phyloP scores from a whole-genome alignment of 2,113 vertebrate genomes.

The Hiodon tergisus region DNA sequence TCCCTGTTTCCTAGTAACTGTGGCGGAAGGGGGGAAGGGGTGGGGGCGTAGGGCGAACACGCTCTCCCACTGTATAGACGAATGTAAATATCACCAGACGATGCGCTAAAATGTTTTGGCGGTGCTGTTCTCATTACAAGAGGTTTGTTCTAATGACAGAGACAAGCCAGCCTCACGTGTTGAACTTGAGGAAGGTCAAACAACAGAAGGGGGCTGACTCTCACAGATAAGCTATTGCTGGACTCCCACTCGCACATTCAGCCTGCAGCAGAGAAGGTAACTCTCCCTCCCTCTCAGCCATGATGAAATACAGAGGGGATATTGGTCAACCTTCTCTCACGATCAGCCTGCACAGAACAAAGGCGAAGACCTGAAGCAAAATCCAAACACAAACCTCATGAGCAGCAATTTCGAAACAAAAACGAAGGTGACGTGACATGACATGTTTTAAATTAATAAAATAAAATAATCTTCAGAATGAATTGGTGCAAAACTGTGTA shows the following conservation, averaged over 20 bases:
- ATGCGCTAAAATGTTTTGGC: background rate
- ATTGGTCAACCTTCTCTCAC: no score
- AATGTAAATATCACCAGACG: background rate
- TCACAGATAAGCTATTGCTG: background rate
- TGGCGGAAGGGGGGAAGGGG: background rate
- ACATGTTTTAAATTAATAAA: no score
- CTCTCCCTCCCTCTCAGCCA: background rate
- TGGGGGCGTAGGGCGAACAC: background rate
- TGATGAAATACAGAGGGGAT: background rate
- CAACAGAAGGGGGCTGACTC: background rate
- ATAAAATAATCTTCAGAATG: no score
- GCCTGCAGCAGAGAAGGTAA: background rate
- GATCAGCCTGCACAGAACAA: no score
- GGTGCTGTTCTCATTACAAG: background rate
- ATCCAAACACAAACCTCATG: no score
- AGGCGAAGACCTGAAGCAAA: no score
- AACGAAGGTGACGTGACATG: no score
- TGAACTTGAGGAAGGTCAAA: slow-evolving; percentile 20
- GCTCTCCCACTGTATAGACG: background rate
- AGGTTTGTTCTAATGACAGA: background rate
- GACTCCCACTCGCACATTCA: background rate
- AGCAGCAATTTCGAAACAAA: no score
- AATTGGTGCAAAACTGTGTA: no score
- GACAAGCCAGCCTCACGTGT: background rate
- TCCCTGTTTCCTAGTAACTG: slow-evolving; percentile 17